Evolutionary conservation across 2,797 vertebrate genomes (phyloP), one percentile per base, ranked within the genome.

Genomic region (Ceryle rudis): DNA sequence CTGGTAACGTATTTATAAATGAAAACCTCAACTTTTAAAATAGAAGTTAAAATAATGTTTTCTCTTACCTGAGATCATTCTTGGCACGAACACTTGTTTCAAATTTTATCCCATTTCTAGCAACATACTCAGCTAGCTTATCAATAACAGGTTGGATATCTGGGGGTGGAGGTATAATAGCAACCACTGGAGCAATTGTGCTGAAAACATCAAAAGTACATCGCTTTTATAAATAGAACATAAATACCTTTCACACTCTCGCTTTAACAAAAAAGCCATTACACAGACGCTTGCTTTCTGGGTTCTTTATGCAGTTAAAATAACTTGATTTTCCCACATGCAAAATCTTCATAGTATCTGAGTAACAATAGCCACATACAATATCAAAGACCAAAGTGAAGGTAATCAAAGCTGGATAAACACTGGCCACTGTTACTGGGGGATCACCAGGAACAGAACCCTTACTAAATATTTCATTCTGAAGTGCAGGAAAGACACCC

Each of bases 61-160:
- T 42, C 28, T 90, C 98, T 98, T 96, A 99, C 99, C 99, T 98
- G 17, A 98, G 98, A 96, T 99, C 99, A 14, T 99, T 99, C 98
- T 99, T 99, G 97, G 99, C 99, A 81, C 99, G 99, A 47, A 99
- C 99, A 11, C 99, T 99, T 81, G 98, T 98, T 98, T 99, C 99
- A 88, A 99, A 99, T 97, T 99, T 99, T 47, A 99, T 95, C 31
- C 99, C 99, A 8, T 99, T 99, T 89, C 99, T 98, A n/a, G 99
- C 99, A 47, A 99, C 99, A 4, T 99, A 99, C 77, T 99, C 99
- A 1, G 99, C 99, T 84, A 99, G 97, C 96, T 99, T 99, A 98
- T 99, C 99, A 64, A 99, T 99, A 96, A 99, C 99, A 10, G 99
- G 99, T 62, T 99, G 99, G 92, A 99, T 98, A 97, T 99, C 99